Percentiles rank a stretch among this genome's conserved stretches.
Evolutionary conservation across 2,797 vertebrate genomes (phyloP).

Genomic region (Hybognathus amarus): DNA sequence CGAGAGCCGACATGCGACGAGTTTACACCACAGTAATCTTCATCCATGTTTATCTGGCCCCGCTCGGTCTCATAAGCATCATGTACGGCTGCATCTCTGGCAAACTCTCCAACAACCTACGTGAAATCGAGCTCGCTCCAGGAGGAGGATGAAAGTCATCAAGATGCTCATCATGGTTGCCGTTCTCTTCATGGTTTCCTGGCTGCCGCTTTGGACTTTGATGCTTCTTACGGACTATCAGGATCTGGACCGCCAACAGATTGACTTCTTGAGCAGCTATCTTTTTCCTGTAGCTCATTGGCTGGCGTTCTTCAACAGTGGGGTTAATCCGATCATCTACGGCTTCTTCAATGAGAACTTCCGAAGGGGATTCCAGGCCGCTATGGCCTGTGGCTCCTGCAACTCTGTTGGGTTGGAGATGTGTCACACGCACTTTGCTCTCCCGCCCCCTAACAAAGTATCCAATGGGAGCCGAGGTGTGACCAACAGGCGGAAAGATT

Average conservation of each 20-base stretch:
- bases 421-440: constrained; percentile 16
- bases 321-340: constrained; percentile 69
- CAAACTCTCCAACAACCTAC: constrained; percentile 62
- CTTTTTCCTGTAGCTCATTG: constrained; percentile 68
- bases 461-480: constrained; percentile 22
- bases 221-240: constrained; percentile 68
- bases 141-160: constrained; percentile 63
- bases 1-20: constrained; percentile 58
- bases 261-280: constrained; percentile 66
- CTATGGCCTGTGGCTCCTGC: constrained; percentile 53
- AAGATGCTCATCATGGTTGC: constrained; percentile 71
- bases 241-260: constrained; percentile 62
- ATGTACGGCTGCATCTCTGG: constrained; percentile 66
- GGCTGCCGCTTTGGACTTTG: constrained; percentile 69
- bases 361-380: constrained; percentile 64
- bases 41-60: constrained; percentile 65
- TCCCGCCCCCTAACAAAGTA: constrained; percentile 59
- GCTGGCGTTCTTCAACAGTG: constrained; percentile 70
- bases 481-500: constrained; percentile 8
- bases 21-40: constrained; percentile 70
- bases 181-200: constrained; percentile 69
- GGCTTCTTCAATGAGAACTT: constrained; percentile 72
- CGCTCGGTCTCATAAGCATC: constrained; percentile 63
- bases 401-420: neutral
- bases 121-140: constrained; percentile 50